A percentile compares a stretch with the other conserved stretches of the same genome.
These are phyloP conservation scores for Hemitrygon akajei DNA, from an alignment of 2,797 vertebrate genomes.

Conservation along the genomic window DNA sequence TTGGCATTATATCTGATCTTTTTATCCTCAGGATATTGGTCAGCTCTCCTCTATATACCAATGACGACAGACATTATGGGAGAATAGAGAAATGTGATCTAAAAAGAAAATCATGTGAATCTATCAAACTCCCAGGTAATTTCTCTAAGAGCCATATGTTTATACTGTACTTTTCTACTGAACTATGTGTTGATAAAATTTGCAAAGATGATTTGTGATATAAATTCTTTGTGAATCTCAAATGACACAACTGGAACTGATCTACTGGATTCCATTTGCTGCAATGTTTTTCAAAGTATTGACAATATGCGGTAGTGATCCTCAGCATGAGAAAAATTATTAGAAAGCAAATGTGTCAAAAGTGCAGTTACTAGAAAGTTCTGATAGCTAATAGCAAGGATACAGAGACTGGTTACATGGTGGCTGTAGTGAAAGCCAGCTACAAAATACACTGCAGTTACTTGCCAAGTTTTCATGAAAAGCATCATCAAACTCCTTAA, in stretches of 20 bases:
- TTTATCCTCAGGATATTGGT: constrained; percentile 32
- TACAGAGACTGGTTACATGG: no score
- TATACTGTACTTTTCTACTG: not conserved
- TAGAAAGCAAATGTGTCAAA: not conserved
- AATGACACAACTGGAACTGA: not conserved
- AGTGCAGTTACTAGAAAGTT: no score
- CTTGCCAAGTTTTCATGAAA: no score
- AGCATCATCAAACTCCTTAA: no score
- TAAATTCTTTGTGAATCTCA: not conserved
- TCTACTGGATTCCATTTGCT: not conserved
- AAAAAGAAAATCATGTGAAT: not conserved
- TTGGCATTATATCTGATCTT: not conserved
- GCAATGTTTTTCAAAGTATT: not conserved
- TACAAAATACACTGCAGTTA: no score
- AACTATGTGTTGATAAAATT: not conserved
- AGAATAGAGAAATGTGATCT: not conserved
- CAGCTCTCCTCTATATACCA: constrained; percentile 23
- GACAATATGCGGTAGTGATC: not conserved
- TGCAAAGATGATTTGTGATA: not conserved
- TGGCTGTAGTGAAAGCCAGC: no score
- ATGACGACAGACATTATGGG: not conserved
- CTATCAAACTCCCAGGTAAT: constrained; percentile 22
- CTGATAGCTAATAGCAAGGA: no score
- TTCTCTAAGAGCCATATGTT: not conserved
- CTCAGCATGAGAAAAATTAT: not conserved